Conservation (phyloP, 53 echinoderm and acorn worm species). For the Temnopleurus reevesii region DNA sequence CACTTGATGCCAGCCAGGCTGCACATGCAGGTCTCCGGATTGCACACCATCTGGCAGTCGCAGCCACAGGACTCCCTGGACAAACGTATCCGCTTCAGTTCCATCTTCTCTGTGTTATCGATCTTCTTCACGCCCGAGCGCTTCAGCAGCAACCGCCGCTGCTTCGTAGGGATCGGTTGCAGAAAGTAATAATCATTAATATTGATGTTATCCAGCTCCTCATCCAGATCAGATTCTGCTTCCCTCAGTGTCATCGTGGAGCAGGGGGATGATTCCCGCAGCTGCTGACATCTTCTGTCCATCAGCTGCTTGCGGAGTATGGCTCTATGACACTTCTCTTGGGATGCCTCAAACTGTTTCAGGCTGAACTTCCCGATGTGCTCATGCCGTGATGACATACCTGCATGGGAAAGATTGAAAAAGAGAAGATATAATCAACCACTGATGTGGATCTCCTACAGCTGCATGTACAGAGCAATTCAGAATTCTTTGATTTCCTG, state of each 20-base stretch:
- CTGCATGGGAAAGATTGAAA: neutral
- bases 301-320: constrained; percentile 81
- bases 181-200: constrained; percentile 95
- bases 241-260: constrained; percentile 46
- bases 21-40: constrained; percentile 89
- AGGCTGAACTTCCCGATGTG: constrained; percentile 69
- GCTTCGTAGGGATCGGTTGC: constrained; percentile 96
- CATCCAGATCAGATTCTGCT: constrained; percentile 80
- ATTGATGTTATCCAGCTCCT: constrained; percentile 85
- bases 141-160: constrained; percentile 80
- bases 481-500: no score
- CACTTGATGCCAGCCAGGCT: constrained; percentile 93
- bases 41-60: constrained; percentile 81
- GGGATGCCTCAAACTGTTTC: constrained; percentile 74
- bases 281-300: constrained; percentile 80
- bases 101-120: constrained; percentile 93
- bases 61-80: constrained; percentile 95
- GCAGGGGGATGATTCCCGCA: constrained; percentile 63
- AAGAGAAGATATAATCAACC: no score
- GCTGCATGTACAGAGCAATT: no score
- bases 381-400: constrained; percentile 89
- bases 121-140: constrained; percentile 91
- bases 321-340: constrained; percentile 80
- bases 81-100: constrained; percentile 88
- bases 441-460: no score